These are phyloP conservation scores for Parnassius mnemosyne DNA, from an alignment of 2,888 invertebrate species.

Conservation along the genomic window DNA sequence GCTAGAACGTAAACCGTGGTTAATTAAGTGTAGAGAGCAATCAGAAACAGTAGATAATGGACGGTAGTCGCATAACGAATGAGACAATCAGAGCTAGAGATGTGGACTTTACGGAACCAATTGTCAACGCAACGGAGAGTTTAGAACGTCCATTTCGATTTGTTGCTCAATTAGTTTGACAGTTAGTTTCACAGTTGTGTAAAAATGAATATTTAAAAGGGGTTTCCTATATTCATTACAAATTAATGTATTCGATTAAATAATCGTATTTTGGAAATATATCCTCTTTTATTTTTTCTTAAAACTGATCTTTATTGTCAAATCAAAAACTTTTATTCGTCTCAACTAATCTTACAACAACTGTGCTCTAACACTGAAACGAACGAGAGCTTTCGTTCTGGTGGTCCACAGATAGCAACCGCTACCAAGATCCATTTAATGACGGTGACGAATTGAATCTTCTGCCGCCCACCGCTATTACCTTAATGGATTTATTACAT, in stretches of 20 bases:
- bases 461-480: conserved; percentile 57
- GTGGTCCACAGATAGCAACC: conserved; percentile 52
- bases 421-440: conserved; percentile 52
- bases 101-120: conserved; percentile 46
- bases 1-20: conserved; percentile 61
- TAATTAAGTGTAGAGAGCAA: conserved; percentile 51
- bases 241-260: too few relatives aligned
- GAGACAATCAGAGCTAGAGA: conserved; percentile 30
- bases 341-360: conserved; percentile 21
- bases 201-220: too few relatives aligned
- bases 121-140: conserved; percentile 34
- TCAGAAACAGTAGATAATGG: conserved; percentile 51
- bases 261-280: too few relatives aligned
- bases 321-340: not conserved
- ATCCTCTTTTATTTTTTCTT: too few relatives aligned
- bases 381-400: conserved; percentile 41
- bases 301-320: too few relatives aligned
- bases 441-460: conserved; percentile 66
- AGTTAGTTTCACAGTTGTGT: not conserved
- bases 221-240: too few relatives aligned
- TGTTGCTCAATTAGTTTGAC: conserved; percentile 19
- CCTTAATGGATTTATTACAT: conserved; percentile 67
- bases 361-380: conserved; percentile 25
- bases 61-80: conserved; percentile 66
- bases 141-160: conserved; percentile 20